phyloP scores from a whole-genome alignment of 2,888 invertebrate species.

The Perithous albicinctus region DNA sequence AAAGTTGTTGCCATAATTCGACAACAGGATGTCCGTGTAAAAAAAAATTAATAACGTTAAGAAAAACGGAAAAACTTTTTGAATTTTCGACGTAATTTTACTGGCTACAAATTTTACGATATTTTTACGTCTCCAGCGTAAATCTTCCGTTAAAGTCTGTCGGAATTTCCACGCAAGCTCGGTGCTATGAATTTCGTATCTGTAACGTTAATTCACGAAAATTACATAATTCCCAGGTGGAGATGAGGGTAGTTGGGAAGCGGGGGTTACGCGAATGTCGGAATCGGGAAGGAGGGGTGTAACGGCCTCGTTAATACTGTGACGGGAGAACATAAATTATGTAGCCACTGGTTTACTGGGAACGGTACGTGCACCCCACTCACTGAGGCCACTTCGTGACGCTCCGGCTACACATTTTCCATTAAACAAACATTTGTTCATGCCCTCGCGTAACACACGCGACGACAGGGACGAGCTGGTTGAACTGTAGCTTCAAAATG shows the following conservation, averaged over 20 bases:
- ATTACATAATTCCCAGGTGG: slow-evolving; percentile 41
- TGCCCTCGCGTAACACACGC: slow-evolving; percentile 49
- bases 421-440: slow-evolving; percentile 77
- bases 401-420: slow-evolving; percentile 68
- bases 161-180: background rate
- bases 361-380: slow-evolving; percentile 3
- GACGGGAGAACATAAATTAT: slow-evolving; percentile 56
- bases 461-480: slow-evolving; percentile 13
- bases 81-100: no score
- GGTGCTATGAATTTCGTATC: slow-evolving; percentile 34
- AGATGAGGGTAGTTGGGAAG: slow-evolving; percentile 19
- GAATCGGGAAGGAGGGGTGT: background rate
- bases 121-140: background rate
- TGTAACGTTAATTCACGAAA: slow-evolving; percentile 28
- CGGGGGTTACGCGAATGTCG: background rate
- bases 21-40: no score
- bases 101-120: background rate
- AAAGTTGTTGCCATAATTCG: no score
- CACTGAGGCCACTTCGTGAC: slow-evolving; percentile 44
- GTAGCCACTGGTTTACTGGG: slow-evolving; percentile 40
- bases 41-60: background rate
- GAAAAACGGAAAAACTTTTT: no score
- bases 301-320: slow-evolving; percentile 52
- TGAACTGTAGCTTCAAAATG: slow-evolving; percentile 65
- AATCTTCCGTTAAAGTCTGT: background rate